These are phyloP conservation scores for Uropsilus gracilis DNA, from an alignment of 2,113 vertebrate genomes.

Conservation along the genomic window DNA sequence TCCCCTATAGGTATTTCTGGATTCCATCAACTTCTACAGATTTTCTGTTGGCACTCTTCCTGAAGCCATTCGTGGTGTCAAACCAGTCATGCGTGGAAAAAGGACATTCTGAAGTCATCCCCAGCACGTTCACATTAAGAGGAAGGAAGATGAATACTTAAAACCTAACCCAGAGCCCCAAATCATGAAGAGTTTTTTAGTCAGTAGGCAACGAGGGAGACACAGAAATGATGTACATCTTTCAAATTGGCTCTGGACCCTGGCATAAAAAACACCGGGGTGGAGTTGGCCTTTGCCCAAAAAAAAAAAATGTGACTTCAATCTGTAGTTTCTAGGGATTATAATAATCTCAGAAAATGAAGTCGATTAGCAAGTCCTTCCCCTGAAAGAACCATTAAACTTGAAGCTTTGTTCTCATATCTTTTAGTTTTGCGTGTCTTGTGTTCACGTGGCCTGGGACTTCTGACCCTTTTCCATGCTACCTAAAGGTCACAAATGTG, in stretches of 20 bases:
- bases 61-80: neutral
- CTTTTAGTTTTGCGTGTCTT: neutral
- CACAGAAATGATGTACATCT: neutral
- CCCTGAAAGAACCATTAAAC: neutral
- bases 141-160: neutral
- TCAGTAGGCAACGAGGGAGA: neutral
- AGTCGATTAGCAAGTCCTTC: neutral
- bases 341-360: neutral
- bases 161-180: neutral
- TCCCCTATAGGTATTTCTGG: neutral
- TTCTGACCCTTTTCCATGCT: neutral
- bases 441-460: neutral
- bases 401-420: neutral
- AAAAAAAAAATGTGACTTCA: neutral
- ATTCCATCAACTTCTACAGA: neutral
- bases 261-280: neutral
- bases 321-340: neutral
- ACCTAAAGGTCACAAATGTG: neutral
- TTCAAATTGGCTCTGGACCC: neutral
- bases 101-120: neutral
- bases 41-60: neutral
- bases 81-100: constrained; percentile 1
- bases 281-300: neutral
- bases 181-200: neutral
- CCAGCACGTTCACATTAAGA: neutral